These are phyloP conservation scores for Thalpophila matura DNA, from an alignment of 2,888 invertebrate genomes.

Conservation along the genomic window DNA sequence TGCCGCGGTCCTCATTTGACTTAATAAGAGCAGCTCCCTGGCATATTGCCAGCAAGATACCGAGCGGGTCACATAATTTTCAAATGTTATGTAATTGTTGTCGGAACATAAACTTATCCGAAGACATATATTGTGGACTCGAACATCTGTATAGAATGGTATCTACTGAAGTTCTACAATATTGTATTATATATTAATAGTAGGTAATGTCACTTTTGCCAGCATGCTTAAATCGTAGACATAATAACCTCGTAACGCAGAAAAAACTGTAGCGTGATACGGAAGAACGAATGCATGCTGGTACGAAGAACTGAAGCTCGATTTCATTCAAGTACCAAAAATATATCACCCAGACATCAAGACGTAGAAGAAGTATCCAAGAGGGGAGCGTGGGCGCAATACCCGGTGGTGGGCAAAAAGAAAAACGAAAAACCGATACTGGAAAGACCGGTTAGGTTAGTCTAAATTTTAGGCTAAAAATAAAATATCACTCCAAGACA, in stretches of 20 bases:
- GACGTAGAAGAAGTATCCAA: too few species aligned
- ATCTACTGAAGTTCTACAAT: slow-evolving; percentile 39
- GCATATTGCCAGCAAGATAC: slow-evolving; percentile 51
- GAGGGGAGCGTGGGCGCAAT: too few species aligned
- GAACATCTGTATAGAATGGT: slow-evolving; percentile 55
- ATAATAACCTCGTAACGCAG: too few species aligned
- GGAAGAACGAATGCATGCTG: too few species aligned
- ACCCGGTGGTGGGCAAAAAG: too few species aligned
- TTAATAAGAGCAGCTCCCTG: slow-evolving; percentile 46
- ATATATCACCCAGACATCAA: too few species aligned
- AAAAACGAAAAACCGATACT: background rate
- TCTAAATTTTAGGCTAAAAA: too few species aligned
- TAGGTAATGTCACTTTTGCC: slow-evolving; percentile 50
- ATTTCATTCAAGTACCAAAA: too few species aligned
- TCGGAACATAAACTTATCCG: slow-evolving; percentile 50
- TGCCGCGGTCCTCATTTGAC: slow-evolving; percentile 34
- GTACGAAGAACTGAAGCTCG: too few species aligned
- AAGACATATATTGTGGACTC: slow-evolving; percentile 49
- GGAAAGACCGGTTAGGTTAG: too few species aligned
- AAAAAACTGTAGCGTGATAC: too few species aligned
- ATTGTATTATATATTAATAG: slow-evolving; percentile 57
- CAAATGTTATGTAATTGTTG: slow-evolving; percentile 58
- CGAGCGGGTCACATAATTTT: slow-evolving; percentile 56
- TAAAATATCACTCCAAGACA: background rate
- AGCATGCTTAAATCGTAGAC: too few species aligned